These are phyloP conservation scores for Corythornis cristatus DNA, from an alignment of 2,113 vertebrate genomes.

Conservation along the genomic window DNA sequence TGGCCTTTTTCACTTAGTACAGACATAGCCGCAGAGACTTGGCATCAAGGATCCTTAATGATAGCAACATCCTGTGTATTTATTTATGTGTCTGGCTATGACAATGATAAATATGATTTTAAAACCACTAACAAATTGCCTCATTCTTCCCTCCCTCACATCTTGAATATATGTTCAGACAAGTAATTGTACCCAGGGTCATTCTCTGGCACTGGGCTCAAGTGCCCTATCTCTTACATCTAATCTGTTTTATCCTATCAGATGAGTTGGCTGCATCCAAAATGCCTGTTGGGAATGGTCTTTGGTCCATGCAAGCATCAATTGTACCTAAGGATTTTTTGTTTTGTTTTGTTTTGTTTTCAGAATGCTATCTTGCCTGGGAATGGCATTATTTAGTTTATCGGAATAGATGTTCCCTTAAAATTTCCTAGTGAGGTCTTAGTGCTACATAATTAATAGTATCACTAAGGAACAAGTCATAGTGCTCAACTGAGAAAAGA, in stretches of 20 bases:
- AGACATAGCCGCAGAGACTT: neutral
- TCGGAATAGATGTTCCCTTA: neutral
- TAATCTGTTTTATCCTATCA: neutral
- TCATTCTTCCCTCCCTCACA: neutral
- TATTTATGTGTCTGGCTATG: neutral
- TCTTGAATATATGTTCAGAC: neutral
- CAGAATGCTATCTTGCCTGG: neutral
- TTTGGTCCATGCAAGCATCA: neutral
- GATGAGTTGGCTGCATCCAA: neutral
- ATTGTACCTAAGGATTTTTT: neutral
- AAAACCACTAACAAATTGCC: neutral
- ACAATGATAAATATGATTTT: neutral
- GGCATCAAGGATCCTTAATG: neutral
- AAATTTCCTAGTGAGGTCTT: neutral
- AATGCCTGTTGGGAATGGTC: neutral
- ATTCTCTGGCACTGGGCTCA: neutral
- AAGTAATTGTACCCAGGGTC: neutral
- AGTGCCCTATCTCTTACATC: neutral
- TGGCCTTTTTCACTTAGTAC: neutral
- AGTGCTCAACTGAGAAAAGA: neutral
- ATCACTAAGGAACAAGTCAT: neutral
- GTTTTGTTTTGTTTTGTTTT: neutral
- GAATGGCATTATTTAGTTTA: neutral
- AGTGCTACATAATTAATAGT: neutral
- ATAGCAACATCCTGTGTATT: neutral